Conservation (phyloP, 2,888 invertebrate species). For the Synanthedon tipuliformis region DNA sequence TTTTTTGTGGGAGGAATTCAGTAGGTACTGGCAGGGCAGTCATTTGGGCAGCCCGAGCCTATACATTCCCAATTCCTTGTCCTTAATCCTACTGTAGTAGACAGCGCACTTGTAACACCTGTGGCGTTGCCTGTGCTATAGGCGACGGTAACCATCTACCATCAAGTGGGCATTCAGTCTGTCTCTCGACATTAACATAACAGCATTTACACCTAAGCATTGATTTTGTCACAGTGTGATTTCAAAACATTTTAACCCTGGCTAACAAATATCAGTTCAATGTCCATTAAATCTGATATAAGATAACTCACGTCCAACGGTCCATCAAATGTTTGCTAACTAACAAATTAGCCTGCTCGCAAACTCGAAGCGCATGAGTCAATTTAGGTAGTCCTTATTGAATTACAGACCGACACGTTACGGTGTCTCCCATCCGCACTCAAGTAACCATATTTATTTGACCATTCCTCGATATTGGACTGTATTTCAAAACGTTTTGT, state of each 20-base stretch:
- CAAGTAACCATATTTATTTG: conserved; percentile 15
- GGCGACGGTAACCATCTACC: too few species aligned
- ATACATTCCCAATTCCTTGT: too few species aligned
- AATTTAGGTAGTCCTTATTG: conserved; percentile 64
- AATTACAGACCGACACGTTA: conserved; percentile 62
- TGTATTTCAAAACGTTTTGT: conserved; percentile 8
- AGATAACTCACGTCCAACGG: conserved; percentile 7
- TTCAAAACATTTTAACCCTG: background rate
- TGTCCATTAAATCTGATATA: background rate
- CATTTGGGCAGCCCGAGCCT: too few species aligned
- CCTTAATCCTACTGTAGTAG: too few species aligned
- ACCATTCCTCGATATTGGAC: conserved; percentile 8
- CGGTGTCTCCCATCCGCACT: conserved; percentile 24
- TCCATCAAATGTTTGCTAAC: conserved; percentile 54
- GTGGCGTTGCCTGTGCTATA: too few species aligned
- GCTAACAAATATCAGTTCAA: background rate
- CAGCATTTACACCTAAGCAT: too few species aligned
- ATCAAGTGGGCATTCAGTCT: too few species aligned
- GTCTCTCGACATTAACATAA: too few species aligned
- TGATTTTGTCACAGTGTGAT: too few species aligned
- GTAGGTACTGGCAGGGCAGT: too few species aligned
- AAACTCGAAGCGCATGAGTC: conserved; percentile 56
- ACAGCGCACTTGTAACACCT: too few species aligned
- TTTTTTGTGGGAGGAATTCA: too few species aligned
- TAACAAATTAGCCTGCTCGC: conserved; percentile 55